Percentiles rank a stretch among this genome's conserved stretches.
phyloP scores from a whole-genome alignment of 2,113 vertebrate genomes.

The Bos javanicus region DNA sequence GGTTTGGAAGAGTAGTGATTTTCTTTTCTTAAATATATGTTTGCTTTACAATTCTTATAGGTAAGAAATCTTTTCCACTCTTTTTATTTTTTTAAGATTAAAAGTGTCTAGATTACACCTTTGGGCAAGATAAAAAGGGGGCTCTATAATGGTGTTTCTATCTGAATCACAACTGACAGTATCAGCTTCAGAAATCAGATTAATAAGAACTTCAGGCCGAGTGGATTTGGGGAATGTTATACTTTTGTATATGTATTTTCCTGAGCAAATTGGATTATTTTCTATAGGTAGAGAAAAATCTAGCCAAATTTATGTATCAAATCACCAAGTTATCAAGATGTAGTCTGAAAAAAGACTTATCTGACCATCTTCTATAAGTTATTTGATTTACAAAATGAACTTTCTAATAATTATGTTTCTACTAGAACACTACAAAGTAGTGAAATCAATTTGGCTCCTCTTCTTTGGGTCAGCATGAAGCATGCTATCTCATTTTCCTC shows the following conservation, averaged over 20 bases:
- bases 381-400: neutral
- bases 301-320: neutral
- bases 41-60: neutral
- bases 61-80: neutral
- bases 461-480: slow-evolving; percentile 13
- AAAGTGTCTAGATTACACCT: neutral
- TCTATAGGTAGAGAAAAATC: neutral
- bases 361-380: neutral
- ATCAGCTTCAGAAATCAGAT: neutral
- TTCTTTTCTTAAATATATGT: neutral
- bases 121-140: neutral
- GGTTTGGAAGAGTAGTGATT: neutral
- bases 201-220: neutral
- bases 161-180: neutral
- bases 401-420: neutral
- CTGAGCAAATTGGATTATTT: neutral
- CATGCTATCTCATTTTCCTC: neutral
- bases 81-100: neutral
- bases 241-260: neutral
- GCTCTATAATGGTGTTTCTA: neutral
- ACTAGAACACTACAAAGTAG: neutral
- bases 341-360: neutral
- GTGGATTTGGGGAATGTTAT: neutral
- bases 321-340: neutral
- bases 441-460: neutral